Evolutionary conservation across 2,797 vertebrate species (phyloP).

Genomic region (Cyprinodon diabolis): DNA sequence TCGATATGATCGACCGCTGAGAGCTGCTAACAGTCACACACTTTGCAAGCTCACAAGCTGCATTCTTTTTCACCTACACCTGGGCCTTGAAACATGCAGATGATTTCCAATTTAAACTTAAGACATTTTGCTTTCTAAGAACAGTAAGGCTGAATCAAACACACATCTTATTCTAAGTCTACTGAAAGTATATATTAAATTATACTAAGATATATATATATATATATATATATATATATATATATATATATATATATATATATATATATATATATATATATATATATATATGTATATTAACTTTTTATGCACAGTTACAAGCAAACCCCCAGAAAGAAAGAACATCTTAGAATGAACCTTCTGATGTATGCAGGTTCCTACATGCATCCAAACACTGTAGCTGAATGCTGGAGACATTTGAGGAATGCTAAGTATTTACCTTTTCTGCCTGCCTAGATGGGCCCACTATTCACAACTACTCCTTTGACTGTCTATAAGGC

Average conservation of each 20-base stretch:
- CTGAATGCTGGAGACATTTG: conserved; percentile 56
- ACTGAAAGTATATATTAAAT: not conserved
- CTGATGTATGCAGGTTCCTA: conserved; percentile 29
- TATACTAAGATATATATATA: too few relatives aligned
- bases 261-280: too few relatives aligned
- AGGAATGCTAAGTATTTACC: conserved; percentile 84
- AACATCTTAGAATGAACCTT: conserved; percentile 13
- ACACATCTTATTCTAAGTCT: conserved; percentile 5
- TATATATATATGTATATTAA: too few relatives aligned
- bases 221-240: too few relatives aligned
- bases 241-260: too few relatives aligned
- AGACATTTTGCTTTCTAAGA: conserved; percentile 36
- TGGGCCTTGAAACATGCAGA: conserved; percentile 13
- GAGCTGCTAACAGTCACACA: conserved; percentile 2
- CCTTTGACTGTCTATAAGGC: conserved; percentile 40
- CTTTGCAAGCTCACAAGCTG: not conserved
- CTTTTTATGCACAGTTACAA: not conserved
- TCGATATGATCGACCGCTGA: conserved; percentile 30
- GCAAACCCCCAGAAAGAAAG: conserved; percentile 21
- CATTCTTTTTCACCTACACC: not conserved
- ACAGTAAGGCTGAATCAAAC: conserved; percentile 40
- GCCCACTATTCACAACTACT: conserved; percentile 54
- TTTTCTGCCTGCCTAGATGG: conserved; percentile 35
- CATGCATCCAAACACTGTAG: conserved; percentile 48
- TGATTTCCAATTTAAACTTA: conserved; percentile 13